phyloP scores from a whole-genome alignment of 2,888 invertebrate species.

The Calliphora vomitoria region DNA sequence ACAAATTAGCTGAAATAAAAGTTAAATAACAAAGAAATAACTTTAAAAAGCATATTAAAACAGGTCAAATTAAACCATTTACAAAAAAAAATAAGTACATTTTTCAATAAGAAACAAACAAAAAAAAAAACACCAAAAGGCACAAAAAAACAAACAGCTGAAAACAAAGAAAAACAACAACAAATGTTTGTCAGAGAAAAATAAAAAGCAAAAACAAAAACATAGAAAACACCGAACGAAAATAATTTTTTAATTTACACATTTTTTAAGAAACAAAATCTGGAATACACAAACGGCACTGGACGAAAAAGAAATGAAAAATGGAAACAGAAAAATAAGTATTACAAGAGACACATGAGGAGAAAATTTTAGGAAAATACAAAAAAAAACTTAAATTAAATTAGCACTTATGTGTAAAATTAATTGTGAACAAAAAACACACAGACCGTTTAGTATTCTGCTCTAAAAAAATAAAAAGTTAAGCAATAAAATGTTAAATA shows the following conservation, averaged over 20 bases:
- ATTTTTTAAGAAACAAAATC: slow-evolving; percentile 53
- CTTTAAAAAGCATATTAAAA: slow-evolving; percentile 11
- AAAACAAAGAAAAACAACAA: slow-evolving; percentile 9
- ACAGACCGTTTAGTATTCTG: not conserved
- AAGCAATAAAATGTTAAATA: not conserved
- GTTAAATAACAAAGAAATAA: slow-evolving; percentile 9
- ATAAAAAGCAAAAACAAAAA: not conserved
- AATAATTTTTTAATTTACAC: slow-evolving; percentile 35
- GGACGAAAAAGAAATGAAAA: slow-evolving; percentile 23
- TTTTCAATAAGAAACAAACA: not conserved
- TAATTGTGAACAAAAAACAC: slow-evolving; percentile 29
- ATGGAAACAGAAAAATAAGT: slow-evolving; percentile 32
- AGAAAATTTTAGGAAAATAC: not conserved
- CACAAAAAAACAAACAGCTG: slow-evolving; percentile 10
- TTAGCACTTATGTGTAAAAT: slow-evolving; percentile 70
- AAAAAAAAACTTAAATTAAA: slow-evolving; percentile 73
- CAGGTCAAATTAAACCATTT: not conserved
- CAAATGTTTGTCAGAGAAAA: not conserved
- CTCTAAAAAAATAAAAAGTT: not conserved
- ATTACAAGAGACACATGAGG: not conserved
- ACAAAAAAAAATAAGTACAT: not conserved
- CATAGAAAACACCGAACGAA: slow-evolving; percentile 15
- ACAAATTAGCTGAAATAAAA: not conserved
- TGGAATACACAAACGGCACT: slow-evolving; percentile 70
- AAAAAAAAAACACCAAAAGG: not conserved